phyloP scores from a whole-genome alignment of 2,888 invertebrate genomes.

The Eilema caniola region DNA sequence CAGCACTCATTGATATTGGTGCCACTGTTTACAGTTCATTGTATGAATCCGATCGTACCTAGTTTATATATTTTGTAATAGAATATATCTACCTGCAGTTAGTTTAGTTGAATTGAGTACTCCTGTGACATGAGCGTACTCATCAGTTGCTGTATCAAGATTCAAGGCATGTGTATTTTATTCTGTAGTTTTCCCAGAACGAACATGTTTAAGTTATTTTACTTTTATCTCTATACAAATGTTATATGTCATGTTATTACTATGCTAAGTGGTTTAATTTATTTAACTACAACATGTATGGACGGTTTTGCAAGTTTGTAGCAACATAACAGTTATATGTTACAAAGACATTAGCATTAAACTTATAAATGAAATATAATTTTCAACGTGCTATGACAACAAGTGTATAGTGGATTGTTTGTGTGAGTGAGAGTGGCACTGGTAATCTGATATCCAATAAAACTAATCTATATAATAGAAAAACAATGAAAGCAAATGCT shows the following conservation, averaged over 20 bases:
- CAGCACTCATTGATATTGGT: no score
- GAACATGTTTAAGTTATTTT: no score
- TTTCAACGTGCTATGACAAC: background rate
- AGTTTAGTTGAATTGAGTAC: no score
- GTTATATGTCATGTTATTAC: background rate
- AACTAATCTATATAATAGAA: no score
- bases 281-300: slow-evolving; percentile 10
- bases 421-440: background rate
- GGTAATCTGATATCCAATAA: background rate
- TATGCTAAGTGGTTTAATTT: slow-evolving; percentile 36
- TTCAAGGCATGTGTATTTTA: background rate
- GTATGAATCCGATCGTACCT: no score
- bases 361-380: slow-evolving; percentile 16
- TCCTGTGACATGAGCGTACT: no score
- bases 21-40: no score
- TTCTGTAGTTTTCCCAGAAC: no score
- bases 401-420: background rate
- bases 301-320: slow-evolving; percentile 24
- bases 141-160: no score
- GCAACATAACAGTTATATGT: slow-evolving; percentile 14
- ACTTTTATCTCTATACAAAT: background rate
- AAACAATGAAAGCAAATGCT: no score
- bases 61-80: no score
- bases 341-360: slow-evolving; percentile 16
- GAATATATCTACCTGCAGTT: no score